Conservation (phyloP, 2,888 invertebrate species). For the Argyresthia goedartella region DNA sequence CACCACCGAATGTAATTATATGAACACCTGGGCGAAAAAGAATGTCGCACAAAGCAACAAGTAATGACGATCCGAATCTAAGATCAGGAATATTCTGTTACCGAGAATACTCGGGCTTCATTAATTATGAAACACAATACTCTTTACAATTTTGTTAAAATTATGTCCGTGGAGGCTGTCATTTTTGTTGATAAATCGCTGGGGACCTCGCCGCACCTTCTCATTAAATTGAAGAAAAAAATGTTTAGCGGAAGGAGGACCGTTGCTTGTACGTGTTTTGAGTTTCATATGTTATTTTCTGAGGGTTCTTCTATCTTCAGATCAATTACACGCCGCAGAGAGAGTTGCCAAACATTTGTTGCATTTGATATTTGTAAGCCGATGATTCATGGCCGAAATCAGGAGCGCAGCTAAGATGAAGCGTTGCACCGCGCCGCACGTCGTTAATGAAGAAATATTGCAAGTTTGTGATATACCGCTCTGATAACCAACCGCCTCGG, state of each 20-base stretch:
- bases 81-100: constrained; percentile 67
- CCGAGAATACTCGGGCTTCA: constrained; percentile 67
- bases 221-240: constrained; percentile 30
- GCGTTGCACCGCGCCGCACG: constrained; percentile 35
- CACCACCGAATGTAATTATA: constrained; percentile 60
- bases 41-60: constrained; percentile 69
- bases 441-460: constrained; percentile 68
- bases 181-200: constrained; percentile 59
- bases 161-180: constrained; percentile 59
- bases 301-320: no score
- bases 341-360: no score
- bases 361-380: no score
- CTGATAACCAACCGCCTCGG: constrained; percentile 43
- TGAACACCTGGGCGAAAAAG: constrained; percentile 69
- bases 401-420: constrained; percentile 18
- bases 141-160: constrained; percentile 59
- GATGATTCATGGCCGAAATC: constrained; percentile 9
- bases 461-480: constrained; percentile 47
- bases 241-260: not conserved
- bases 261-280: constrained; percentile 10
- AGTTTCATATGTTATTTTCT: no score
- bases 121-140: constrained; percentile 71
- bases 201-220: constrained; percentile 26
- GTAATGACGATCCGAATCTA: constrained; percentile 68
- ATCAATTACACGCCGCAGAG: no score